phyloP scores from a whole-genome alignment of 1,140 invertebrate species.

The Megathymus violae region DNA sequence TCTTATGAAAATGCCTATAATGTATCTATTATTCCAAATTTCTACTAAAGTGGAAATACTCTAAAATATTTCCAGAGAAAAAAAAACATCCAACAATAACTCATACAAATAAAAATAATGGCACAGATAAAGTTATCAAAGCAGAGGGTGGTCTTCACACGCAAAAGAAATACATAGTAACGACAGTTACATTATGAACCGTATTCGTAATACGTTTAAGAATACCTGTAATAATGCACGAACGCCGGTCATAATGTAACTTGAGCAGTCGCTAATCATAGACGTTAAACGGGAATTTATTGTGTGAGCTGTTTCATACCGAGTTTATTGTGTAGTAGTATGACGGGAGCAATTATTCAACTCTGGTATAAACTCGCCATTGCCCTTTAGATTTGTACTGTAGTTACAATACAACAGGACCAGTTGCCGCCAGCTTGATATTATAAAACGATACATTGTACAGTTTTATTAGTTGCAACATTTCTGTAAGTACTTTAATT shows the following conservation, averaged over 20 bases:
- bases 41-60: no score
- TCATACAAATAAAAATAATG: no score
- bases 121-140: no score
- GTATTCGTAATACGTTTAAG: slow-evolving; percentile 15
- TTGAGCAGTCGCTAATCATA: slow-evolving; percentile 75
- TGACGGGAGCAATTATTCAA: slow-evolving; percentile 78
- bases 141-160: not conserved
- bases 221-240: slow-evolving; percentile 41
- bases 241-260: slow-evolving; percentile 67
- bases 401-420: slow-evolving; percentile 39
- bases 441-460: slow-evolving; percentile 45
- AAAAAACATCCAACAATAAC: no score
- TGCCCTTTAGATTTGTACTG: slow-evolving; percentile 40
- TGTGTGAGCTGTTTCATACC: slow-evolving; percentile 73
- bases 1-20: no score
- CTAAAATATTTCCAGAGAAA: no score
- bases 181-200: not conserved
- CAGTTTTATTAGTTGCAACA: slow-evolving; percentile 23
- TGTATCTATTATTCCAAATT: no score
- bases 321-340: slow-evolving; percentile 75
- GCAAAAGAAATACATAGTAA: not conserved
- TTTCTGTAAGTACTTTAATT: slow-evolving; percentile 4
- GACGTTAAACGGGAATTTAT: slow-evolving; percentile 78
- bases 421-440: slow-evolving; percentile 36
- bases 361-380: slow-evolving; percentile 59